phyloP scores from a whole-genome alignment of 2,888 invertebrate genomes.

The Erebia palarica region DNA sequence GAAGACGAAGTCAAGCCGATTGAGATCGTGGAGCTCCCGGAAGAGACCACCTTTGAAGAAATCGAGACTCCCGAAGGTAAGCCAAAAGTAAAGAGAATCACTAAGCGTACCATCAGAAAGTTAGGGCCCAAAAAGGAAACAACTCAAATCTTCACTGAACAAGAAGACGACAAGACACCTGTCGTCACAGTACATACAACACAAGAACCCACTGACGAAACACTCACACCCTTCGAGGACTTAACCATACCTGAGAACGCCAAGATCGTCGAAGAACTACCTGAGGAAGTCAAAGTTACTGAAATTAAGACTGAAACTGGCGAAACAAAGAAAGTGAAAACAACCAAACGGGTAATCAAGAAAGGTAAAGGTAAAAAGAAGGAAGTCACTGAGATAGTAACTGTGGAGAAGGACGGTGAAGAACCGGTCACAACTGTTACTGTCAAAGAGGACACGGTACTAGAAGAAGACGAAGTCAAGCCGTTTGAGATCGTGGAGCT shows the following conservation, averaged over 20 bases:
- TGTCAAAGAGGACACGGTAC: too few relatives aligned
- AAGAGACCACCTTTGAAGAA: neutral
- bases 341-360: constrained; percentile 43
- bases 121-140: neutral
- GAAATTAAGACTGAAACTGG: neutral
- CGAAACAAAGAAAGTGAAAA: neutral
- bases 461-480: too few relatives aligned
- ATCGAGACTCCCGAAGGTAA: neutral
- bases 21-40: constrained; percentile 43
- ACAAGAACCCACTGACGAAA: neutral
- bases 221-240: constrained; percentile 42
- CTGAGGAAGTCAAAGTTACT: neutral
- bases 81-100: neutral
- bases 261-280: neutral
- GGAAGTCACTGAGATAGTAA: neutral
- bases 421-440: too few relatives aligned
- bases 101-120: neutral
- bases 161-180: neutral
- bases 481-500: too few relatives aligned
- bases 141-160: neutral
- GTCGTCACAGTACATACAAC: neutral
- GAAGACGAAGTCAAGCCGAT: constrained; percentile 43
- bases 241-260: neutral
- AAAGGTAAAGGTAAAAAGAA: constrained; percentile 44
- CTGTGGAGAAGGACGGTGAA: too few relatives aligned